Percentiles rank a stretch among this genome's conserved stretches.
These are phyloP conservation scores for Danionella dracula DNA, from an alignment of 2,797 vertebrate genomes.

Conservation along the genomic window DNA sequence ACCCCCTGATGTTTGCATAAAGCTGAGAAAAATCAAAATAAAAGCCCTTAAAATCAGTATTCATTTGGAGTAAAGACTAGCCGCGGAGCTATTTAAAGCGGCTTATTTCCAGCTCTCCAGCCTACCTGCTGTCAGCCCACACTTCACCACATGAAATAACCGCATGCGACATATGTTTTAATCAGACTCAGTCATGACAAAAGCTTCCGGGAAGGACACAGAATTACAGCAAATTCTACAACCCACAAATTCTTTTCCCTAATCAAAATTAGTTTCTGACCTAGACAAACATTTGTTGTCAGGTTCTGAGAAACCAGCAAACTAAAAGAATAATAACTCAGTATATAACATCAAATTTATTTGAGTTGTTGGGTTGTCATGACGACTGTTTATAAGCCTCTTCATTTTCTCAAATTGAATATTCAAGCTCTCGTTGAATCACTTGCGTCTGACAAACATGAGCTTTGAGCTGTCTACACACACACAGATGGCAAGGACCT, in stretches of 20 bases:
- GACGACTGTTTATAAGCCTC: conserved; percentile 46
- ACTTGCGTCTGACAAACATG: conserved; percentile 5
- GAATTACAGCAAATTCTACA: background rate
- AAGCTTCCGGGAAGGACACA: background rate
- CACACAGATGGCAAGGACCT: background rate
- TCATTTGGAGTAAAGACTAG: conserved; percentile 25
- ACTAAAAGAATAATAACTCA: conserved; percentile 66
- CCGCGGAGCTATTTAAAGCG: conserved; percentile 35
- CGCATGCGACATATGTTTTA: conserved; percentile 25
- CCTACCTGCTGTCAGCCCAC: conserved; percentile 29
- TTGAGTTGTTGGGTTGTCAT: too few relatives aligned
- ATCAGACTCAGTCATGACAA: conserved; percentile 15
- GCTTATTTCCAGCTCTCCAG: conserved; percentile 31
- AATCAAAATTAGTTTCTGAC: conserved; percentile 23
- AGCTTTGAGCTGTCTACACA: conserved; percentile 4
- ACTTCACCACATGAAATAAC: conserved; percentile 26
- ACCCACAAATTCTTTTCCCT: conserved; percentile 31
- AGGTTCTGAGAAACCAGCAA: conserved; percentile 48
- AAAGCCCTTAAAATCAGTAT: conserved; percentile 25
- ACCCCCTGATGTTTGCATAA: conserved; percentile 11
- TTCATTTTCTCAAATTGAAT: conserved; percentile 16
- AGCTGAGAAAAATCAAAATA: background rate
- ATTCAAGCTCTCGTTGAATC: background rate
- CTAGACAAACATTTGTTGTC: background rate
- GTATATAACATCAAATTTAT: conserved; percentile 54